These are phyloP conservation scores for Andrena haemorrhoa DNA, from an alignment of 2,888 invertebrate genomes.

Conservation along the genomic window DNA sequence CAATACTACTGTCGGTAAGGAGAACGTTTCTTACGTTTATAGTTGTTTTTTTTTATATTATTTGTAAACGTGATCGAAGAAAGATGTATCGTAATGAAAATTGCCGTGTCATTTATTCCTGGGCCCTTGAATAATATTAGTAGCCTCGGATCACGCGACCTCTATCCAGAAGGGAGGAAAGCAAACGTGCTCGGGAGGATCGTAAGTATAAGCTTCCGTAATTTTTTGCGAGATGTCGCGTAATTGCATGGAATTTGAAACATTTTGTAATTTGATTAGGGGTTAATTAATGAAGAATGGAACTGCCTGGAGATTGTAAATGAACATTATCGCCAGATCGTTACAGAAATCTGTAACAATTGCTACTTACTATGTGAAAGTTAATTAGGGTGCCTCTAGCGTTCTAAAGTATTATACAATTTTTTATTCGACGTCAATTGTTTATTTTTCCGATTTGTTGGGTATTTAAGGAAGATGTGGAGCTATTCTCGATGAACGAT, in stretches of 20 bases:
- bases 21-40: slow-evolving; percentile 67
- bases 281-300: slow-evolving; percentile 7
- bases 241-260: not conserved
- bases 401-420: no score
- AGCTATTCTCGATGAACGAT: not conserved
- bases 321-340: not conserved
- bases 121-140: not conserved
- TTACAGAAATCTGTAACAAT: not conserved
- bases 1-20: slow-evolving; percentile 56
- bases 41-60: slow-evolving; percentile 72
- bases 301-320: not conserved
- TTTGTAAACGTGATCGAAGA: slow-evolving; percentile 69
- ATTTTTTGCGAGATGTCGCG: not conserved
- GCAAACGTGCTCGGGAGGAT: not conserved
- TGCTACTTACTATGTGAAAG: not conserved
- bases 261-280: not conserved
- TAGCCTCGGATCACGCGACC: no score
- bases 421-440: no score
- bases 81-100: slow-evolving; percentile 61
- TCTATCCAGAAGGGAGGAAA: not conserved
- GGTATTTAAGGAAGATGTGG: not conserved
- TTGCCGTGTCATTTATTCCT: slow-evolving; percentile 8
- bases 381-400: not conserved
- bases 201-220: slow-evolving; percentile 44
- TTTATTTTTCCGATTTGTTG: not conserved